Base-by-base conservation (phyloP, 2,888 invertebrate genomes). In the Megaustenia siamemsis region DNA sequence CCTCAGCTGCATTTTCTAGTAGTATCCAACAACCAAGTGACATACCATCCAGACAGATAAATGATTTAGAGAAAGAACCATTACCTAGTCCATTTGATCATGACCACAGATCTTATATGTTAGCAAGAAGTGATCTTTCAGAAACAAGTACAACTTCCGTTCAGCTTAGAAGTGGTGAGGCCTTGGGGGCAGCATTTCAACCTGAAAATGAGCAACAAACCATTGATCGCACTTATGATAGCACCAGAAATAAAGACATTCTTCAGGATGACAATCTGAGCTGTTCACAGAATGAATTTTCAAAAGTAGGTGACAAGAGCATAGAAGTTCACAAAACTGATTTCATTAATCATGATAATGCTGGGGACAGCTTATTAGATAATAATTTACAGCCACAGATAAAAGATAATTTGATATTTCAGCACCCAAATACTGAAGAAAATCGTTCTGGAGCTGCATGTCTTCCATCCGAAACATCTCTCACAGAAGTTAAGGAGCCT, bases 251-350 rank as follows among this genome's bases (percentile, higher is more conserved):
- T 28, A 73, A 53, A 53, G 12, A 49, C 24, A 49, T 4, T 28
- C 32, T 49, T 60, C 40, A 56, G 35, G 21, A 32, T 35, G 53
- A 32, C 32, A 56, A 76, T 76, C n/a, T 76, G 76, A 56, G 12
- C 53, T 35, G 66, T 38, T 5, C 38, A 40, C 43, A 24, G 24
- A 56, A 60, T 2, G 60, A 77, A n/a, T n/a, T 38, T 6, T 60
- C 28, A 40, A 81, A 81, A 71, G 43, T 81, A 40, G 35, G 38
- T 40, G 28, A n/a, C 56, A 81, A 81, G n/a, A 38, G 56, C 53
- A 60, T 78, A 43, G 40, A 38, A 40, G 45, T 32, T 40, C 60
- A 60, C 38, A 38, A 28, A 63, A 2, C n/a, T 21, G 18, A 49
- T 73, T 28, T 18, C 32, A 28, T 0, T 18, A 8, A 12, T 5